Percentiles rank a stretch among this genome's conserved stretches.
Evolutionary conservation across 2,888 invertebrate genomes (phyloP).

Genomic region (Cephonodes hylas): DNA sequence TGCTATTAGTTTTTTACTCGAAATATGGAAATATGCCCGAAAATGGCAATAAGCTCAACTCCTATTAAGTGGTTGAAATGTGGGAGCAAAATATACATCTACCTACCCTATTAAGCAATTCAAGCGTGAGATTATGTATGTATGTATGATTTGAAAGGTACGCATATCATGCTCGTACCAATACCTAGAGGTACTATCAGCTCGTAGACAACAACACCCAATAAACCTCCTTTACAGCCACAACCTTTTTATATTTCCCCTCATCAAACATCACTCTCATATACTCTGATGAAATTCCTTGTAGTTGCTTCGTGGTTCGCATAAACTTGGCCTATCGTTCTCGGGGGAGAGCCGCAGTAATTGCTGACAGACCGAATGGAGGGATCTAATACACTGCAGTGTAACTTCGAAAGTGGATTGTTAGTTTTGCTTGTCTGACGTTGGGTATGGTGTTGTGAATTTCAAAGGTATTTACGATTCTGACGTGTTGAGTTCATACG

Average conservation of each 20-base stretch:
- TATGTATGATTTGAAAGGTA: too few relatives aligned
- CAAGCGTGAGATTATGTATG: too few relatives aligned
- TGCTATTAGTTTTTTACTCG: too few relatives aligned
- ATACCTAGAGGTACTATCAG: not conserved
- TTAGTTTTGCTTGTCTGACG: not conserved
- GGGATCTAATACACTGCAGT: not conserved
- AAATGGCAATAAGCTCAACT: too few relatives aligned
- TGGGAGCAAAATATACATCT: too few relatives aligned
- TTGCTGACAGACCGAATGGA: not conserved
- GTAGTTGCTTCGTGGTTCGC: not conserved
- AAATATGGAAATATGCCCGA: too few relatives aligned
- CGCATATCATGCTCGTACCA: too few relatives aligned
- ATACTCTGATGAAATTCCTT: not conserved
- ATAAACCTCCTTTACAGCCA: too few relatives aligned
- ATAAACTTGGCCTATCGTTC: not conserved
- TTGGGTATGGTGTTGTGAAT: not conserved
- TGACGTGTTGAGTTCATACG: not conserved
- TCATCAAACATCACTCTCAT: not conserved
- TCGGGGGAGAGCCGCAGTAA: not conserved
- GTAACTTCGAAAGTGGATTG: not conserved
- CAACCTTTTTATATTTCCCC: too few relatives aligned
- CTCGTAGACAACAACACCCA: too few relatives aligned
- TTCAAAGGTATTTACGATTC: not conserved
- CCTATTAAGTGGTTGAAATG: too few relatives aligned
- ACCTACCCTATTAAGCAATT: too few relatives aligned